Conservation (phyloP, 2,797 vertebrate genomes). For the Ambastaia sidthimunki region DNA sequence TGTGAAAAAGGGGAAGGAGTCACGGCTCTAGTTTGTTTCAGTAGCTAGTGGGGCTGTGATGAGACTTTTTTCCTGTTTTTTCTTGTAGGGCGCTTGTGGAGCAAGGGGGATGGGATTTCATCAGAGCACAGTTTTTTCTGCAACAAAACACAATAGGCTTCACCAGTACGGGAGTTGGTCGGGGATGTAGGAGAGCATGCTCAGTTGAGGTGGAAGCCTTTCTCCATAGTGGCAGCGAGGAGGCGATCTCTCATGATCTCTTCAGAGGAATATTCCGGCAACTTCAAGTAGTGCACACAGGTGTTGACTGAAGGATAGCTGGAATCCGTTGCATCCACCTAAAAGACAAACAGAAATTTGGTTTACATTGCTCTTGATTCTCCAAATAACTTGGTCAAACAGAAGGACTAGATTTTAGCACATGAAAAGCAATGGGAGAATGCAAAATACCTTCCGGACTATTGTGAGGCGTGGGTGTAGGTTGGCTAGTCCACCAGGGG, state of each 20-base stretch:
- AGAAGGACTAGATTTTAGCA: background rate
- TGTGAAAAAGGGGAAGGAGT: constrained; percentile 68
- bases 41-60: constrained; percentile 82
- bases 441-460: constrained; percentile 88
- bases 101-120: constrained; percentile 60
- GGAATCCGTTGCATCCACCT: constrained; percentile 97
- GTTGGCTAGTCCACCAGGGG: constrained; percentile 96
- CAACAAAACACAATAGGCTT: constrained; percentile 87
- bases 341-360: constrained; percentile 14
- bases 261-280: constrained; percentile 98
- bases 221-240: constrained; percentile 98
- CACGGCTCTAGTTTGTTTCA: constrained; percentile 76
- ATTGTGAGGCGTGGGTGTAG: constrained; percentile 97
- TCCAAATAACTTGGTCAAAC: background rate
- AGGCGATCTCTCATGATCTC: constrained; percentile 98
- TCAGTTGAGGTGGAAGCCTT: constrained; percentile 98
- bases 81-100: constrained; percentile 63
- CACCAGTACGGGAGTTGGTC: constrained; percentile 70
- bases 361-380: too few relatives aligned
- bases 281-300: constrained; percentile 97
- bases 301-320: constrained; percentile 99
- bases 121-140: constrained; percentile 83
- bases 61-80: constrained; percentile 69
- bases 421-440: background rate
- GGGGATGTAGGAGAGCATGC: constrained; percentile 66